These are phyloP conservation scores for Stictonetta naevosa DNA, from an alignment of 2,113 vertebrate genomes.

Conservation along the genomic window DNA sequence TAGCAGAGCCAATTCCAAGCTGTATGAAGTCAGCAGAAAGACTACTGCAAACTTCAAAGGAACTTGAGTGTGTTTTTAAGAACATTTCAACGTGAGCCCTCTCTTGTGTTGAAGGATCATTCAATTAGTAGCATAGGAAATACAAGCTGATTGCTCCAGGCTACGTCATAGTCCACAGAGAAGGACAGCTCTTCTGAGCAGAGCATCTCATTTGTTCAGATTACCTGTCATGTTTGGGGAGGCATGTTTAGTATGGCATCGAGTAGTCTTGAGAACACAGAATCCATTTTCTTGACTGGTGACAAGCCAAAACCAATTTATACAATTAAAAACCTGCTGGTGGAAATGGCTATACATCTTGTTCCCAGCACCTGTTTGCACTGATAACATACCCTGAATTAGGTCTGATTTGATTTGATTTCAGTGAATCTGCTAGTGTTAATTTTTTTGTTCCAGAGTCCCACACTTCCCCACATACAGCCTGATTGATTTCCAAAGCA, in stretches of 20 bases:
- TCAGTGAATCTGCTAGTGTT: not conserved
- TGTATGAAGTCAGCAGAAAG: conserved; percentile 1
- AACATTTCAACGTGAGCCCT: not conserved
- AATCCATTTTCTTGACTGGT: not conserved
- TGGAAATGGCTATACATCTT: not conserved
- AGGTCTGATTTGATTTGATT: not conserved
- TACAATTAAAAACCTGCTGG: not conserved
- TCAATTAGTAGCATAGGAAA: not conserved
- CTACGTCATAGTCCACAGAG: not conserved
- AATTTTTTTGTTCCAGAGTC: not conserved
- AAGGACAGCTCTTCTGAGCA: not conserved
- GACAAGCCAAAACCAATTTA: not conserved
- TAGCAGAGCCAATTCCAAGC: not conserved
- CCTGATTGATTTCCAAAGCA: not conserved
- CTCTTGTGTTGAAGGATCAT: not conserved
- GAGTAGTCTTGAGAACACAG: not conserved
- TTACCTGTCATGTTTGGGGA: not conserved
- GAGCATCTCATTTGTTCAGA: not conserved
- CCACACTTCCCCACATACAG: not conserved
- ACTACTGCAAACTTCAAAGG: conserved; percentile 1
- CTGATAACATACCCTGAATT: not conserved
- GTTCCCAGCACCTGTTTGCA: not conserved
- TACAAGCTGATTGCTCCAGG: not conserved
- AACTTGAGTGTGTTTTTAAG: not conserved
- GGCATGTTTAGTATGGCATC: not conserved